Conservation (phyloP, 2,888 invertebrate genomes). For the Drosophila fulvimacula region DNA sequence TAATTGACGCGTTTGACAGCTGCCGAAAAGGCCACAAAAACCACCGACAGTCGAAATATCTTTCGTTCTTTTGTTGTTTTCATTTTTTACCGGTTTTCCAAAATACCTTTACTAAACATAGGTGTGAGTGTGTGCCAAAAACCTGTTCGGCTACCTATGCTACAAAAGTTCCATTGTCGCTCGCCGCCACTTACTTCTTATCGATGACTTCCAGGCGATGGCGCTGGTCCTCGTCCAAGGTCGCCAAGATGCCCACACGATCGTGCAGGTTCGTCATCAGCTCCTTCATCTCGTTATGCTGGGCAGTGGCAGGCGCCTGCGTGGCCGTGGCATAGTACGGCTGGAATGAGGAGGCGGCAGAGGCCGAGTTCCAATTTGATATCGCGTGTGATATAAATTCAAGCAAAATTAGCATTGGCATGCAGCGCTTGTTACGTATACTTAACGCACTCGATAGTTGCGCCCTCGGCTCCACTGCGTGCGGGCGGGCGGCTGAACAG, state of each 20-base stretch:
- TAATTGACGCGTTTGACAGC: conserved; percentile 38
- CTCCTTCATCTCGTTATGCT: conserved; percentile 67
- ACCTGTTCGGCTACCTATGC: conserved; percentile 37
- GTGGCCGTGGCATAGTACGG: conserved; percentile 15
- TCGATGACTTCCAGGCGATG: conserved; percentile 82
- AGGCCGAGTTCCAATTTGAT: not conserved
- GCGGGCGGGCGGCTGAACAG: not conserved
- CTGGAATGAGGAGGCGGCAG: not conserved
- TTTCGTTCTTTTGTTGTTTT: conserved; percentile 15
- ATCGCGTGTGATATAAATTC: not conserved
- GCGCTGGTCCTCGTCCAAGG: conserved; percentile 83
- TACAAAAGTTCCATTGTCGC: conserved; percentile 26
- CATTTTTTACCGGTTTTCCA: conserved; percentile 47
- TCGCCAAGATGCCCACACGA: conserved; percentile 81
- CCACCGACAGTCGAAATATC: not conserved
- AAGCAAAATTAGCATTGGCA: not conserved
- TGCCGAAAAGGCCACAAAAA: conserved; percentile 8
- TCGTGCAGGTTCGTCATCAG: conserved; percentile 82
- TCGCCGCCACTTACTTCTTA: conserved; percentile 82
- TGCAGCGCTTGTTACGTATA: conserved; percentile 7
- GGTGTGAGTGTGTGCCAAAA: conserved; percentile 26
- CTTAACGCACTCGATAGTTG: conserved; percentile 61
- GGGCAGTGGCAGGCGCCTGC: conserved; percentile 1
- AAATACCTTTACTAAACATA: conserved; percentile 9
- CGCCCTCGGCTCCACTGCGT: not conserved